phyloP scores from a whole-genome alignment of 2,113 vertebrate genomes.

The Uria lomvia region DNA sequence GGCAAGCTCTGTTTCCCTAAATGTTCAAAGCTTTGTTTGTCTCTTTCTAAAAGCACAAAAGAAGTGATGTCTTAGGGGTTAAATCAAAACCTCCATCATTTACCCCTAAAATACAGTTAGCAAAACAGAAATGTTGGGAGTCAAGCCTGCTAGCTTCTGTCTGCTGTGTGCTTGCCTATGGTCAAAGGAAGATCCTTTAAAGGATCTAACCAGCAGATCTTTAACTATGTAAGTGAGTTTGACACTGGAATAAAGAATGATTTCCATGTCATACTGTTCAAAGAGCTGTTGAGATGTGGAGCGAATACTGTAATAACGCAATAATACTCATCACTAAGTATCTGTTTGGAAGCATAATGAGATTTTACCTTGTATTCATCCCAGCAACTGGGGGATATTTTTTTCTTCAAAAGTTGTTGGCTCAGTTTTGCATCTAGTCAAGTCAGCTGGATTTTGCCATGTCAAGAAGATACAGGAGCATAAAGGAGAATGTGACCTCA shows the following conservation, averaged over 20 bases:
- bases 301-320: neutral
- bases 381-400: neutral
- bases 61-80: neutral
- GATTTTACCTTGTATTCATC: neutral
- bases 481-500: neutral
- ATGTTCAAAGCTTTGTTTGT: constrained; percentile 20
- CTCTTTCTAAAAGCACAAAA: constrained; percentile 4
- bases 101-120: neutral
- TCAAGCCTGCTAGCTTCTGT: neutral
- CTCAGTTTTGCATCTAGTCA: neutral
- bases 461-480: neutral
- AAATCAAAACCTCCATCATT: neutral
- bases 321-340: neutral
- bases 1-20: constrained; percentile 4
- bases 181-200: neutral
- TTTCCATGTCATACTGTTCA: neutral
- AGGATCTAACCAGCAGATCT: neutral
- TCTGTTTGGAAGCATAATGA: neutral
- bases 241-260: neutral
- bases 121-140: neutral
- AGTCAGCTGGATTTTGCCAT: neutral
- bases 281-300: neutral
- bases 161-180: neutral
- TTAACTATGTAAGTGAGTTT: neutral
- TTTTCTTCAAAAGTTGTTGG: neutral